These are phyloP conservation scores for Sarcophaga peregrina DNA, from an alignment of 1,140 invertebrate species.

Conservation along the genomic window DNA sequence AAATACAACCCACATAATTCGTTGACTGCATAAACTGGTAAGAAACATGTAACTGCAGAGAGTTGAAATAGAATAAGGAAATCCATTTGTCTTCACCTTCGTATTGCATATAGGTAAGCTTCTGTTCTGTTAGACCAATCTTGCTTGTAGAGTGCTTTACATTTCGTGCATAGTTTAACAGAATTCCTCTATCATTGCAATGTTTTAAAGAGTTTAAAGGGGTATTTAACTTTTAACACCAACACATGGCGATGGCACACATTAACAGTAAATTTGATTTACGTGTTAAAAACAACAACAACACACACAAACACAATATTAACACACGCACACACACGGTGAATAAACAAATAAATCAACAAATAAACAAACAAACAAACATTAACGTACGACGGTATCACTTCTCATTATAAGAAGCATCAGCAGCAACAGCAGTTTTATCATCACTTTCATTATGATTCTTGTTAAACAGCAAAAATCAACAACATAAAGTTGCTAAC, in stretches of 20 bases:
- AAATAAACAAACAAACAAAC: not conserved
- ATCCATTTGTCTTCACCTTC: no score
- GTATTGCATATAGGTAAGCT: no score
- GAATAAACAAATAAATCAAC: not conserved
- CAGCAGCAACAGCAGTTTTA: not conserved
- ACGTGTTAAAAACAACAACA: not conserved
- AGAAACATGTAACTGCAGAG: no score
- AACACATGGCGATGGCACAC: not conserved
- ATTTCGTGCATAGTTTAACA: no score
- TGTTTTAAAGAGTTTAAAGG: not conserved
- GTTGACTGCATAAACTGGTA: no score
- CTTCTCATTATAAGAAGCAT: not conserved
- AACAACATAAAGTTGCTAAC: not conserved
- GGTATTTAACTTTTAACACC: constrained; percentile 24
- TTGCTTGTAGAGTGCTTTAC: no score
- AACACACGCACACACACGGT: no score
- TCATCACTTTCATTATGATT: not conserved
- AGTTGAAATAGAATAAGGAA: no score
- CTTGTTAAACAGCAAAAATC: not conserved
- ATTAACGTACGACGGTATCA: not conserved
- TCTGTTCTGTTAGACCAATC: no score
- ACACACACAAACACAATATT: constrained; percentile 3
- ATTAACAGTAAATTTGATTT: constrained; percentile 25
- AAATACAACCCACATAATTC: no score
- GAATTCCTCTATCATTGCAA: no score